phyloP scores from a whole-genome alignment of 2,888 invertebrate genomes.

The Cataglyphis albicans region DNA sequence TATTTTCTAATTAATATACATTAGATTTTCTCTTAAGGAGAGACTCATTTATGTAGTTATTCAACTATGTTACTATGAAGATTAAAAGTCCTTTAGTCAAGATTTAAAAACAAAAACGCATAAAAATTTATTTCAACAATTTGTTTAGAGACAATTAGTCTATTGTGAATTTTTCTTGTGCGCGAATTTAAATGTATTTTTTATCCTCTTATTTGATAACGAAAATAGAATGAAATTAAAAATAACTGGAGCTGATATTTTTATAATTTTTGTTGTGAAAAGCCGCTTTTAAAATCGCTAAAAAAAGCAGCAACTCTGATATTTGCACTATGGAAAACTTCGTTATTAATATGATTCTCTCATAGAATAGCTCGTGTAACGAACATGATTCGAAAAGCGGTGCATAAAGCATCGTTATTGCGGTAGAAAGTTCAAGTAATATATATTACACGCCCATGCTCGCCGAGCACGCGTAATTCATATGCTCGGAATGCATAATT shows the following conservation, averaged over 20 bases:
- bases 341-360: constrained; percentile 10
- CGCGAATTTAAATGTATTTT: background rate
- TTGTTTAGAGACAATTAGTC: constrained; percentile 1
- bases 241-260: background rate
- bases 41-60: background rate
- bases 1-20: background rate
- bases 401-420: constrained; percentile 48
- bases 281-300: background rate
- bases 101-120: background rate
- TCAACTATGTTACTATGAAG: background rate
- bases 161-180: background rate
- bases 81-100: constrained; percentile 7
- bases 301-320: background rate
- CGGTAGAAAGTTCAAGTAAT: constrained; percentile 45
- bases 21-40: background rate
- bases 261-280: background rate
- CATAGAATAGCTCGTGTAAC: constrained; percentile 21
- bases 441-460: constrained; percentile 39
- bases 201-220: background rate
- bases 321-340: background rate
- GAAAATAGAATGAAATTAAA: background rate
- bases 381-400: constrained; percentile 43
- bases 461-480: constrained; percentile 58
- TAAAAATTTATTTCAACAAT: background rate
- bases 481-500: constrained; percentile 66